Conservation (phyloP, 2,888 invertebrate genomes). For the Alviniconcha strummeri region DNA sequence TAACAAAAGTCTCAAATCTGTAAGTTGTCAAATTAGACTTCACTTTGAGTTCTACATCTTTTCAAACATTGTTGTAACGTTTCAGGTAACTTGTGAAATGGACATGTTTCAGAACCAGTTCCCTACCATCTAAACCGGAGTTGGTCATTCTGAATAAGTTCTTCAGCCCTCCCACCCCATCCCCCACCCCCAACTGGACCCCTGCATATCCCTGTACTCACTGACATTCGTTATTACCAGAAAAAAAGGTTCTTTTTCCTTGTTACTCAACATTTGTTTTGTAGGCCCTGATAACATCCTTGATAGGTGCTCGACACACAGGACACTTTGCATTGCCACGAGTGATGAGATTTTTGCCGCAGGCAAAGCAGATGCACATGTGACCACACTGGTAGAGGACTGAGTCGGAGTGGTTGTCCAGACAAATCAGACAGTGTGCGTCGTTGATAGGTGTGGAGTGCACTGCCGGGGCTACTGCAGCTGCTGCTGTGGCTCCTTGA, state of each 20-base stretch:
- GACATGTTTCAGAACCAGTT: too few relatives aligned
- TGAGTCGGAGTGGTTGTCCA: conserved; percentile 67
- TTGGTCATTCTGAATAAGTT: too few relatives aligned
- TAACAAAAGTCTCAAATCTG: too few relatives aligned
- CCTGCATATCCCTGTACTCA: too few relatives aligned
- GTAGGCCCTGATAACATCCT: conserved; percentile 70
- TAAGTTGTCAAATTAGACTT: too few relatives aligned
- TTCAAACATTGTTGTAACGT: too few relatives aligned
- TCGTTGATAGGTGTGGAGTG: conserved; percentile 59
- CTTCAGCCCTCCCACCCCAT: too few relatives aligned
- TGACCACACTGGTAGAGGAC: conserved; percentile 73
- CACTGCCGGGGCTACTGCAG: conserved; percentile 28
- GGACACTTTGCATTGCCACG: conserved; percentile 65
- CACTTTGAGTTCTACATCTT: too few relatives aligned
- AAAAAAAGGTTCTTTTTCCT: not conserved
- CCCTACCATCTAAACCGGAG: too few relatives aligned
- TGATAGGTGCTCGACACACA: conserved; percentile 71
- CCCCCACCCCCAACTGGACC: too few relatives aligned
- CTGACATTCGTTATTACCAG: too few relatives aligned
- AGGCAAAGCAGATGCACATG: conserved; percentile 71
- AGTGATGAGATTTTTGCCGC: conserved; percentile 65
- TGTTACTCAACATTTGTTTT: conserved; percentile 56
- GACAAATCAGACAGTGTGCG: conserved; percentile 70
- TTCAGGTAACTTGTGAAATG: too few relatives aligned
- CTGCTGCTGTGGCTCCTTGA: conserved; percentile 35